These are phyloP conservation scores for Calliscelio sp. DNA, from an alignment of 2,888 invertebrate genomes.

Conservation along the genomic window DNA sequence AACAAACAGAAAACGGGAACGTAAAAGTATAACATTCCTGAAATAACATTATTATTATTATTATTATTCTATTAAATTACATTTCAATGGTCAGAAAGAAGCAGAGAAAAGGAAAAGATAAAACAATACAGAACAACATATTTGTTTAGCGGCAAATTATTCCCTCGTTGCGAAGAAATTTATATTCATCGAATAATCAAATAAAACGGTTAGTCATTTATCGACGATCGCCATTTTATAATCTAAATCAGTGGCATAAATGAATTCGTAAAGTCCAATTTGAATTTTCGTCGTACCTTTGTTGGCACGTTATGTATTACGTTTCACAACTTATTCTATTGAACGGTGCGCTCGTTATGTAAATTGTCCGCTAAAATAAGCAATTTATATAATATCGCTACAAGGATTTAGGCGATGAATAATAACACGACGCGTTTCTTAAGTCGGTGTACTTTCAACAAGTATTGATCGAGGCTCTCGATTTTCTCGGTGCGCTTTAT, in stretches of 20 bases:
- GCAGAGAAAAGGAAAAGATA: neutral
- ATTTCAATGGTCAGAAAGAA: neutral
- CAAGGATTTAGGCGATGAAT: conserved; percentile 61
- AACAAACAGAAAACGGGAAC: conserved; percentile 18
- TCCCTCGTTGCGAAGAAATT: conserved; percentile 19
- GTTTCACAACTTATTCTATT: conserved; percentile 64
- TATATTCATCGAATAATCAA: conserved; percentile 47
- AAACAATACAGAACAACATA: conserved; percentile 9
- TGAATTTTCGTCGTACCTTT: conserved; percentile 58
- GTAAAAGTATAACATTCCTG: conserved; percentile 16
- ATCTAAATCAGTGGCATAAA: conserved; percentile 60
- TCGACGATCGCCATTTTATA: conserved; percentile 28
- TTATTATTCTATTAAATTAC: no score
- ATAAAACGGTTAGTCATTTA: conserved; percentile 46
- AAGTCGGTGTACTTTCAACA: conserved; percentile 37
- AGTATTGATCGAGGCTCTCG: conserved; percentile 65
- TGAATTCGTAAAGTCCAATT: conserved; percentile 61
- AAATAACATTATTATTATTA: no score
- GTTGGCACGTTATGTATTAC: conserved; percentile 58
- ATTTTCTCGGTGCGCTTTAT: conserved; percentile 64
- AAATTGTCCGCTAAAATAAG: conserved; percentile 62
- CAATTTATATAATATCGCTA: conserved; percentile 61
- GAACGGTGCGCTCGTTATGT: conserved; percentile 53
- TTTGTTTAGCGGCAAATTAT: conserved; percentile 36
- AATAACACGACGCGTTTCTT: conserved; percentile 50